These are phyloP conservation scores for Epizoanthus stellaris DNA, from an alignment of 92 coral and sea anemone species.

Conservation along the genomic window DNA sequence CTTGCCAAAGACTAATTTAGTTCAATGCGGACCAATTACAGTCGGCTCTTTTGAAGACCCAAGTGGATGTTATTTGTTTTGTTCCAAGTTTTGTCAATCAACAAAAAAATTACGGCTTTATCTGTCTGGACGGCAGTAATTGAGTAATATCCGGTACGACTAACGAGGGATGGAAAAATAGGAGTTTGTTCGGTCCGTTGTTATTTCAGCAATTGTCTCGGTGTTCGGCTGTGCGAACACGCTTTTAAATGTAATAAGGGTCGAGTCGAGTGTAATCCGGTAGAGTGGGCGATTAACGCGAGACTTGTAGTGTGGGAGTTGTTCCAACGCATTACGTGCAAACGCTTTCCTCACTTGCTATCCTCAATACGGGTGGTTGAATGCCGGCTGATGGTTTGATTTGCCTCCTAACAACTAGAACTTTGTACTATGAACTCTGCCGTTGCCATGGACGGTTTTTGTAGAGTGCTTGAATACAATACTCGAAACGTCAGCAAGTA, in stretches of 20 bases:
- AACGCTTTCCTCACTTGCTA: too few relatives aligned
- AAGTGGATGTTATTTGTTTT: slow-evolving; percentile 35
- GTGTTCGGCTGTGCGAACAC: background rate
- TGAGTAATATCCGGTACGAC: background rate
- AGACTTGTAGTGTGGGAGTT: too few relatives aligned
- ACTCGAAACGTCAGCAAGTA: too few relatives aligned
- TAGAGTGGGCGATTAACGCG: background rate
- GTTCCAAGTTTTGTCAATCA: slow-evolving; percentile 7
- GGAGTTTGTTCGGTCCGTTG: background rate
- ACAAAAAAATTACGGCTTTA: slow-evolving; percentile 7
- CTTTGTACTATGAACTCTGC: too few relatives aligned
- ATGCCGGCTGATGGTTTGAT: too few relatives aligned
- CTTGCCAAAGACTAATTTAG: slow-evolving; percentile 21
- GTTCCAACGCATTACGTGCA: too few relatives aligned
- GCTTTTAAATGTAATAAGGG: background rate
- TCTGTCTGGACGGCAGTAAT: slow-evolving; percentile 22
- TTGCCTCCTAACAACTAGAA: too few relatives aligned
- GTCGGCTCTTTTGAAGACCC: slow-evolving; percentile 33
- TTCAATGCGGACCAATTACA: slow-evolving; percentile 42
- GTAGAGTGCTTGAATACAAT: too few relatives aligned
- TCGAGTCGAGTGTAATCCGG: background rate
- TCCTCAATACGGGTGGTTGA: too few relatives aligned
- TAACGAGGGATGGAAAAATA: background rate
- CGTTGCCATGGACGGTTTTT: too few relatives aligned
- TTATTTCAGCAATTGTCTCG: background rate